Conservation (phyloP, 2,797 vertebrate genomes). For the Pygocentrus nattereri region DNA sequence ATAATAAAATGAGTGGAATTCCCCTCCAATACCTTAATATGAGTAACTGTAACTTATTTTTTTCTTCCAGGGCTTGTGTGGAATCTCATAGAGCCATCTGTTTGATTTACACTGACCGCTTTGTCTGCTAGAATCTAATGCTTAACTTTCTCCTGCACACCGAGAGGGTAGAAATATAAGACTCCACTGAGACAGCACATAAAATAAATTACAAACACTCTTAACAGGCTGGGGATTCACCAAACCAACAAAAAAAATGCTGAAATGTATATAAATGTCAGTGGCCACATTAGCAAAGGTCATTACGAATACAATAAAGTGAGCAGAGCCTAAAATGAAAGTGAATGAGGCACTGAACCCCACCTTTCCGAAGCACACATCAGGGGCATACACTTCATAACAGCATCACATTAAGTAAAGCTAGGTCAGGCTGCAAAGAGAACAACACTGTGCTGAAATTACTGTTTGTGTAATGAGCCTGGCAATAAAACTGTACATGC, state of each 20-base stretch:
- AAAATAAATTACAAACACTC: neutral
- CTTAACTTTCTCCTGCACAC: neutral
- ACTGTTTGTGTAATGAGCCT: conserved; percentile 21
- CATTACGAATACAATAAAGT: neutral
- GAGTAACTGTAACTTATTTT: too few relatives aligned
- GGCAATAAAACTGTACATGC: conserved; percentile 13
- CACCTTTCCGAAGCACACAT: neutral
- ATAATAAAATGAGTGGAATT: too few relatives aligned
- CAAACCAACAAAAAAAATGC: neutral
- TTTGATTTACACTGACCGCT: too few relatives aligned
- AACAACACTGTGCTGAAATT: neutral
- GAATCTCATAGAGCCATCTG: too few relatives aligned
- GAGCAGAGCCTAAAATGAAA: neutral
- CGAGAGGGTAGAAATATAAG: neutral
- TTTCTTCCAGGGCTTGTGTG: neutral
- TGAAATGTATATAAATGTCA: conserved; percentile 2
- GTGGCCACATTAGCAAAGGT: neutral
- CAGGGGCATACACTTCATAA: neutral
- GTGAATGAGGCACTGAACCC: neutral
- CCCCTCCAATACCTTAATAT: too few relatives aligned
- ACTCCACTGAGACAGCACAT: neutral
- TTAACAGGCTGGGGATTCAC: neutral
- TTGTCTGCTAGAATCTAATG: neutral
- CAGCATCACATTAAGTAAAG: neutral
- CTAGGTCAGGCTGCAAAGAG: neutral